These are phyloP conservation scores for Marisa cornuarietis DNA, from an alignment of 1,140 invertebrate species.

Conservation along the genomic window DNA sequence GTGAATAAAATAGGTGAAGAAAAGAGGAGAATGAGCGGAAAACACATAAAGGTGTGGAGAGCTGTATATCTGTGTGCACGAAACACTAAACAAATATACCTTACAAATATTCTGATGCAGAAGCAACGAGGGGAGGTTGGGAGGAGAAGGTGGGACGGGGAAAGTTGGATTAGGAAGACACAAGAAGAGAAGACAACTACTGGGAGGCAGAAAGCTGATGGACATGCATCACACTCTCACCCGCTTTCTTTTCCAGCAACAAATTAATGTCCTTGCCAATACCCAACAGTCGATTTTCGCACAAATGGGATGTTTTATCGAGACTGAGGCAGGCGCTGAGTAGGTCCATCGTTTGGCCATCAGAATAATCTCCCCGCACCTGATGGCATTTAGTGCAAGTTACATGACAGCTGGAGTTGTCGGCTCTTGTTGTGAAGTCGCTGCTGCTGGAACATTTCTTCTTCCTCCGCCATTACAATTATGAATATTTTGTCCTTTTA, in stretches of 20 bases:
- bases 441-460: too few species aligned
- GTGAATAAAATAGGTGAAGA: too few species aligned
- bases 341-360: too few species aligned
- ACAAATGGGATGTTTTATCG: too few species aligned
- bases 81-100: background rate
- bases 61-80: background rate
- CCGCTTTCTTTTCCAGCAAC: background rate
- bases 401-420: too few species aligned
- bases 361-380: too few species aligned
- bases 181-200: background rate
- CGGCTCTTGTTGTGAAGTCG: too few species aligned
- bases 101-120: background rate
- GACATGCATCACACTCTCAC: background rate
- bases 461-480: too few species aligned
- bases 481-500: too few species aligned
- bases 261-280: background rate
- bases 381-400: too few species aligned
- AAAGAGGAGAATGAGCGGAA: background rate
- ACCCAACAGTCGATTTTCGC: background rate
- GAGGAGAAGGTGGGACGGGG: background rate
- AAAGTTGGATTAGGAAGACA: background rate
- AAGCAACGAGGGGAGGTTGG: background rate
- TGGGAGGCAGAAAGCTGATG: background rate
- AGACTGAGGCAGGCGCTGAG: too few species aligned
- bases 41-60: background rate